Evolutionary conservation across 2,888 invertebrate species (phyloP).

Genomic region (Mongoloraphidia duomilia): DNA sequence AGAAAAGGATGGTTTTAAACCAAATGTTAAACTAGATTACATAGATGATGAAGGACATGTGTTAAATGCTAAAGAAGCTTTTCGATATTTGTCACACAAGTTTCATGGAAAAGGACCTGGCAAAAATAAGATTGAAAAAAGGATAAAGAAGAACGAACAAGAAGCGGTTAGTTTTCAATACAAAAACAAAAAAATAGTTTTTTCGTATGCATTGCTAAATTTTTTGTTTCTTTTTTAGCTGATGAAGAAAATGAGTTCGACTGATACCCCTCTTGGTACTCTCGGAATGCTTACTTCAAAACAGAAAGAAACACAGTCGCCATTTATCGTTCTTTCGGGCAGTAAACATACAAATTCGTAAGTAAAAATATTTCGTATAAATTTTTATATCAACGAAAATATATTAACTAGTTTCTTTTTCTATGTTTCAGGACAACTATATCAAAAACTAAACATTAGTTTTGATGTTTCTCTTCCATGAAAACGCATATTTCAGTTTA

Average conservation of each 20-base stretch:
- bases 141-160: conserved; percentile 86
- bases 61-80: conserved; percentile 91
- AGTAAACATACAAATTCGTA: conserved; percentile 51
- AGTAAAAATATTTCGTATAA: conserved; percentile 13
- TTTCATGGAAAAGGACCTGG: conserved; percentile 99
- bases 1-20: conserved; percentile 81
- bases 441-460: conserved; percentile 28
- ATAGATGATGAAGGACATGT: conserved; percentile 91
- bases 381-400: neutral
- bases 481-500: too few relatives aligned
- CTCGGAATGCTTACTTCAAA: conserved; percentile 88
- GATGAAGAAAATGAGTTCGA: conserved; percentile 96
- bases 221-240: conserved; percentile 35
- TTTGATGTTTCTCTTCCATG: neutral
- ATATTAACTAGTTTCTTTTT: conserved; percentile 6
- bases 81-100: conserved; percentile 89
- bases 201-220: conserved; percentile 1
- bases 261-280: conserved; percentile 93
- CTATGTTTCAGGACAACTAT: conserved; percentile 27
- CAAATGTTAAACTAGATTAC: conserved; percentile 91
- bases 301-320: conserved; percentile 85
- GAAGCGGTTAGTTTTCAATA: conserved; percentile 53
- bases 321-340: conserved; percentile 86
- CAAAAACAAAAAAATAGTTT: conserved; percentile 3
- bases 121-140: conserved; percentile 95